Base-by-base conservation (phyloP, 1,140 invertebrate genomes). In the Trichomalopsis sarcophagae region DNA sequence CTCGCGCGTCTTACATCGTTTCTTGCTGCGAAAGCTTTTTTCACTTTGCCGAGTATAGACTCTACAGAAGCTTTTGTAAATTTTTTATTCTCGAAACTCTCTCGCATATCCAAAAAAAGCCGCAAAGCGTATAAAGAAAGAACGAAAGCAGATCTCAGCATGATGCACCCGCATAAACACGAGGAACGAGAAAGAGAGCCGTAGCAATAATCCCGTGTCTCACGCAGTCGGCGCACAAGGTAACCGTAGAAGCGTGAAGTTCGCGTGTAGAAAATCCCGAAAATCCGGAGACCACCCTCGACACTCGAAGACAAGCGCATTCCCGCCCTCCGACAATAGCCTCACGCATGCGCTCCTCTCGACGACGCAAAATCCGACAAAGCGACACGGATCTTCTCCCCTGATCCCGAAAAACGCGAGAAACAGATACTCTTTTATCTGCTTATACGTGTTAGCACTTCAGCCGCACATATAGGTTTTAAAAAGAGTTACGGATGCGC, bases 181-280 rank as follows among this genome's bases (percentile, higher is more conserved):
- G 9, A 6, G 33, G 5, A 36, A 36, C 4, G 9, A 44, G 40
- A 44, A 10, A 44, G 9, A 44, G 66, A 68, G 2, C 2, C n/a
- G 27, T 27, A 9, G 68, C 55, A n/a, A n/a, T n/a, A 62, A 71
- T 71, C 27, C 62, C 27, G 13, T 33, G 68, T 30, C 68, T 71
- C 33, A n/a, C 27, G 55, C 44, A 77, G 2, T 11, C 47, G 40
- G 44, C 36, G 55, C 55, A 62, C 40, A 40, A 55, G 80, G 84
- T 87, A 82, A 78, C 71, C 82, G 80, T 62, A 36, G 79, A 75
- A 84, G 86, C 86, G 81, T 77, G 47, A 86, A 85, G 76, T 85
- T 77, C 76, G 55, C 81, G 76, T 30, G 47, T 7, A 1, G 62
- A 84, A 86, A 86, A 84, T 81, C 27, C 73, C 62, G 40, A 77